Evolutionary conservation across 1,140 invertebrate genomes (phyloP).

Genomic region (Hypothenemus hampei): DNA sequence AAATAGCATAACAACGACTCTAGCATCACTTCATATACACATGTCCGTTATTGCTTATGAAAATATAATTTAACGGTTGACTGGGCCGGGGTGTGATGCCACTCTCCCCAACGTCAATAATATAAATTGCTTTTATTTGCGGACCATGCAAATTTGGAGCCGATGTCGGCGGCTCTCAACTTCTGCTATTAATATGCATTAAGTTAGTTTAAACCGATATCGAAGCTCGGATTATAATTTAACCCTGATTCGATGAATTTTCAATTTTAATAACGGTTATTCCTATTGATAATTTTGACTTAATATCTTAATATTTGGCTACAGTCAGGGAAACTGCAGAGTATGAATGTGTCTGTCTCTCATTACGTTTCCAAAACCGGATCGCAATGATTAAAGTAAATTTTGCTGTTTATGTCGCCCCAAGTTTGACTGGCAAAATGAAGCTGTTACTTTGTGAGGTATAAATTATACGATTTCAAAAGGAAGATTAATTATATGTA

Average conservation of each 20-base stretch:
- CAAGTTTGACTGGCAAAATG: background rate
- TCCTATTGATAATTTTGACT: background rate
- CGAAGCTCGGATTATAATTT: conserved; percentile 27
- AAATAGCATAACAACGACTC: background rate
- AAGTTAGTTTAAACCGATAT: conserved; percentile 27
- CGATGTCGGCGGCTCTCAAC: conserved; percentile 21
- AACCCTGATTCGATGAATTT: conserved; percentile 25
- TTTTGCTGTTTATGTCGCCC: background rate
- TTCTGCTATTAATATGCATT: conserved; percentile 32
- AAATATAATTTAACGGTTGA: conserved; percentile 25
- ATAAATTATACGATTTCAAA: background rate
- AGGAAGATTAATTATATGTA: background rate
- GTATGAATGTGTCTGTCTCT: too few species aligned
- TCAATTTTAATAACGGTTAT: conserved; percentile 15
- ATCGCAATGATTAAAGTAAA: too few species aligned
- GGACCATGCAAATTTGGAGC: conserved; percentile 25
- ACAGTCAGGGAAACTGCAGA: too few species aligned
- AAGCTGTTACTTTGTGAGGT: background rate
- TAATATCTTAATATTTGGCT: too few species aligned
- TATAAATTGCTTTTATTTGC: conserved; percentile 32
- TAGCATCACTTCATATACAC: conserved; percentile 6
- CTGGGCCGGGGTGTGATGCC: conserved; percentile 11
- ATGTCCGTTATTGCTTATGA: conserved; percentile 20
- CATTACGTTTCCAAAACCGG: too few species aligned
- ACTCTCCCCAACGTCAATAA: conserved; percentile 23